Evolutionary conservation across 35 echinoderm and acorn worm species (phyloP), one percentile per base, ranked within the genome.

Genomic region (Apostichopus californicus): DNA sequence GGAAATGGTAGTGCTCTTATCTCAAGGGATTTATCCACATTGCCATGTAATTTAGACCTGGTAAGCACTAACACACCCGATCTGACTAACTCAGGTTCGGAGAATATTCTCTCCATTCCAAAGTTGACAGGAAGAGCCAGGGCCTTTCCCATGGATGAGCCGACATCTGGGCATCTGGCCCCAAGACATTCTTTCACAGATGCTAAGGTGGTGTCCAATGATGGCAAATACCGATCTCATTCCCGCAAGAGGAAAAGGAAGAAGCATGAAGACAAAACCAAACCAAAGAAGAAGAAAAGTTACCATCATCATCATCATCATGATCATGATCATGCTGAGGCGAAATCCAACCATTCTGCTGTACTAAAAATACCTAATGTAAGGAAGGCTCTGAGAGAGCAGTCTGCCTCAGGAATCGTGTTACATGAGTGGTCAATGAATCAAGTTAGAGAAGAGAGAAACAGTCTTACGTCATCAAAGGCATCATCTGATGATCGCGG

Each of bases 81-180:
- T 80, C 78, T 28, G 78, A 6, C 80, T 12, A 83, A 46, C 5
- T 60, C 58, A 9, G 58, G 81, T 15, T 5, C 18, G 9, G 54
- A 85, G 3, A 85, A 59, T 14, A 85, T 85, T 85, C 22, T 85
- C 17, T 85, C 81, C 3, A 55, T 85, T 21, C 81, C 81, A 22
- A n/a, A 59, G 18, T 15, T 85, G 55, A 9, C 58, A 22, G 21
- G 14, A 85, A 58, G 58, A 22, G 54, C 55, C 6, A 85, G 55
- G 24, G 6, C 54, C 18, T 18, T 60, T 1, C 54, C 54, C 11
- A 56, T 4, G 55, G 55, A 54, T 85, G 56, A 5, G 28, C 4
- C 20, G 14, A 18, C 6, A 60, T 60, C 58, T 60, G 58, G 6
- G 58, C 58, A 9, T 60, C 58, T 60, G 58, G 7, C 58, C 0